Evolutionary conservation across 2,888 invertebrate genomes (phyloP).

Genomic region (Kryphioiulus occultus): DNA sequence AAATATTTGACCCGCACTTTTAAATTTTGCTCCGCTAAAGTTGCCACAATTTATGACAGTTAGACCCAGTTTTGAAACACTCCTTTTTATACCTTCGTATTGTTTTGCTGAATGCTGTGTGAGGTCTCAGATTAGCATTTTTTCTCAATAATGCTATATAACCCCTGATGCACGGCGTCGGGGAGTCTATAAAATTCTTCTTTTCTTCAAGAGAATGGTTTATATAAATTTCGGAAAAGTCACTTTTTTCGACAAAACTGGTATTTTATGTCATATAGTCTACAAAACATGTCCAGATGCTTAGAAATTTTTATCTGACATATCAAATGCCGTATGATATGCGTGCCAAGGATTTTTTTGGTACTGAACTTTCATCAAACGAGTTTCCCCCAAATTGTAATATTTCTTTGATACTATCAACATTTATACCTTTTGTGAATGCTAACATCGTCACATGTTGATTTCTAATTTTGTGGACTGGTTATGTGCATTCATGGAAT

Average conservation of each 20-base stretch:
- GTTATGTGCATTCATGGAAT: slow-evolving; percentile 7
- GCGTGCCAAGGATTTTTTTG: slow-evolving; percentile 35
- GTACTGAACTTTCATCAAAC: slow-evolving; percentile 19
- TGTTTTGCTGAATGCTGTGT: slow-evolving; percentile 21
- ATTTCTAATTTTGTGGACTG: slow-evolving; percentile 37
- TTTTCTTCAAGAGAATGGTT: slow-evolving; percentile 28
- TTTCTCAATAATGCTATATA: slow-evolving; percentile 39
- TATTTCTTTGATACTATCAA: slow-evolving; percentile 27
- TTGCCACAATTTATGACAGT: slow-evolving; percentile 28
- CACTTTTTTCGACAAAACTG: slow-evolving; percentile 40
- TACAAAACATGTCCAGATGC: slow-evolving; percentile 7
- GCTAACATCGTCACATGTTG: slow-evolving; percentile 2
- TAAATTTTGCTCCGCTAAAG: neutral
- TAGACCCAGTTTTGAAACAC: slow-evolving; percentile 39
- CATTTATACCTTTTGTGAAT: slow-evolving; percentile 22
- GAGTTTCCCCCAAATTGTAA: slow-evolving; percentile 17
- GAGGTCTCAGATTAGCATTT: slow-evolving; percentile 36
- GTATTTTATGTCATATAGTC: slow-evolving; percentile 34
- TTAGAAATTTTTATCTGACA: slow-evolving; percentile 28
- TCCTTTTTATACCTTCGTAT: slow-evolving; percentile 2
- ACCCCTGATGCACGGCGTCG: slow-evolving; percentile 36
- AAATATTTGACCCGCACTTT: slow-evolving; percentile 25
- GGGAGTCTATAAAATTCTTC: slow-evolving; percentile 27
- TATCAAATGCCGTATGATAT: slow-evolving; percentile 21
- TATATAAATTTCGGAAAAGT: slow-evolving; percentile 31